A percentile compares a stretch with the other conserved stretches of the same genome.
phyloP scores from a whole-genome alignment of 2,113 vertebrate genomes.

The Monopterus albus region DNA sequence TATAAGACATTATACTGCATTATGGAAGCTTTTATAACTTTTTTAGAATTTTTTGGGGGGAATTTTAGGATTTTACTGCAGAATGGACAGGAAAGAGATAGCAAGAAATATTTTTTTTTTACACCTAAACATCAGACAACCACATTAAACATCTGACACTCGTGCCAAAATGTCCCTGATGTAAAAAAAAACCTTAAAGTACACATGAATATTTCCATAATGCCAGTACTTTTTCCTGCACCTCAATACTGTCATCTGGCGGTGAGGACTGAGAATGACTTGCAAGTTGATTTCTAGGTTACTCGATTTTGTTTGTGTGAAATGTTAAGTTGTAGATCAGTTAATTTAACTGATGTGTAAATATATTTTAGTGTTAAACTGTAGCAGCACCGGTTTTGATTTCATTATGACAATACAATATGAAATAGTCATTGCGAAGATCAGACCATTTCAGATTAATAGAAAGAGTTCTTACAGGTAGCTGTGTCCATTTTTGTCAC shows the following conservation, averaged over 20 bases:
- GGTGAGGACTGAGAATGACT: slow-evolving; percentile 33
- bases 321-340: not conserved
- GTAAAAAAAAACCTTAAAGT: not conserved
- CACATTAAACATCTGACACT: no score
- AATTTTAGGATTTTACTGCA: not conserved
- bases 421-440: not conserved
- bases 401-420: not conserved
- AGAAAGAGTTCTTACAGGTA: not conserved
- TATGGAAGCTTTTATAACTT: not conserved
- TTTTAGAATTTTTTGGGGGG: not conserved
- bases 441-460: not conserved
- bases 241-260: slow-evolving; percentile 58
- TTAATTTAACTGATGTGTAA: not conserved
- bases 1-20: not conserved
- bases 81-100: no score
- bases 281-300: not conserved
- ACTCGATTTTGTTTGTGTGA: not conserved
- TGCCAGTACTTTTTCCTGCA: not conserved
- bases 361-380: no score
- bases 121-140: no score
- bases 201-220: not conserved
- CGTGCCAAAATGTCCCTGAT: no score
- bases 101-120: no score
- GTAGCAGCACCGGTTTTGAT: not conserved
- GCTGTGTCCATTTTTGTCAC: slow-evolving; percentile 34